A percentile compares a stretch with the other conserved stretches of the same genome.
phyloP scores from a whole-genome alignment of 2,888 invertebrate species.

The Lycocerus yunnanus region DNA sequence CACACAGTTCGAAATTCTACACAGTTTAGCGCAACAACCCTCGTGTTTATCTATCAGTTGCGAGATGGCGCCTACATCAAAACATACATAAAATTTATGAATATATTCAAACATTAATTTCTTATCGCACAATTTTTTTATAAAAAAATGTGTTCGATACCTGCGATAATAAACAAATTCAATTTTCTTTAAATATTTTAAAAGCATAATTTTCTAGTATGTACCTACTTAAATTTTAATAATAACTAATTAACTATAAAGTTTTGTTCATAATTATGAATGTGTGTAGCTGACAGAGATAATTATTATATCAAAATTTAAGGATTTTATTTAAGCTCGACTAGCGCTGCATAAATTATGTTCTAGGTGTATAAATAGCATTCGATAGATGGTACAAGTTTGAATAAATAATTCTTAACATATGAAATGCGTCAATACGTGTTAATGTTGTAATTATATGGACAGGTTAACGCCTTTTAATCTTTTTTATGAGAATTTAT shows the following conservation, averaged over 20 bases:
- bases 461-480: constrained; percentile 7
- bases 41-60: not conserved
- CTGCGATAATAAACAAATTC: no score
- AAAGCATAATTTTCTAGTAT: not conserved
- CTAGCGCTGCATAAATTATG: not conserved
- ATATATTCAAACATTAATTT: not conserved
- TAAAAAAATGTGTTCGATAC: no score
- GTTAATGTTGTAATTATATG: not conserved
- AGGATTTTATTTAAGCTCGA: not conserved
- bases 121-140: no score
- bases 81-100: not conserved
- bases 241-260: not conserved
- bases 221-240: not conserved
- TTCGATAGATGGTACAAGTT: not conserved
- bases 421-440: not conserved
- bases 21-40: not conserved
- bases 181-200: not conserved
- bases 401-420: not conserved
- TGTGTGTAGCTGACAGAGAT: not conserved
- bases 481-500: not conserved
- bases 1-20: not conserved
- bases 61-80: not conserved
- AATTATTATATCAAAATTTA: not conserved
- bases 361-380: not conserved
- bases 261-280: no score